These are phyloP conservation scores for Dexiosoma caninum DNA, from an alignment of 2,888 invertebrate genomes.

Conservation along the genomic window DNA sequence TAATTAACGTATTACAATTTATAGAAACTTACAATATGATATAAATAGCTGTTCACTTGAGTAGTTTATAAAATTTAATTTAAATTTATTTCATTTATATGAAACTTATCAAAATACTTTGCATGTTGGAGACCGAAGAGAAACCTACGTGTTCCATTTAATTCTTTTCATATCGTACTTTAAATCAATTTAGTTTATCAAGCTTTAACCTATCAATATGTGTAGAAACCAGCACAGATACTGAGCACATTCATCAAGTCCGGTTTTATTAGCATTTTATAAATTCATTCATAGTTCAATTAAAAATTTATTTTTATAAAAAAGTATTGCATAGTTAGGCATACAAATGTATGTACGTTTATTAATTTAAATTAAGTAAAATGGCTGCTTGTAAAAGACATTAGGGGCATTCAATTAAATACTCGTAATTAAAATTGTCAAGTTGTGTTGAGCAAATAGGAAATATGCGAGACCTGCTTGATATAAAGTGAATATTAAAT, in stretches of 20 bases:
- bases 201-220: slow-evolving; percentile 23
- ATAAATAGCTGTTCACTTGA: background rate
- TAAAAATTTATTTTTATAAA: background rate
- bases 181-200: slow-evolving; percentile 23
- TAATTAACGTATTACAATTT: slow-evolving; percentile 30
- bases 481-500: too few species aligned
- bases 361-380: background rate
- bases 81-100: slow-evolving; percentile 11
- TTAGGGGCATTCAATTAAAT: too few species aligned
- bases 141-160: slow-evolving; percentile 53
- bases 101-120: slow-evolving; percentile 22
- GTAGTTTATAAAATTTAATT: slow-evolving; percentile 16
- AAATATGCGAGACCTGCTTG: too few species aligned
- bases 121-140: slow-evolving; percentile 15
- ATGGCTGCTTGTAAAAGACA: too few species aligned
- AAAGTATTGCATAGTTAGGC: background rate
- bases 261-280: slow-evolving; percentile 3
- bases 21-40: background rate
- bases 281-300: background rate
- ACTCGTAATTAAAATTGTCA: too few species aligned
- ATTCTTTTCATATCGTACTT: slow-evolving; percentile 1
- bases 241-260: background rate
- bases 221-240: background rate
- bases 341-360: background rate
- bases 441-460: too few species aligned